phyloP scores from a whole-genome alignment of 2,888 invertebrate genomes.

The Lycocerus yunnanus region DNA sequence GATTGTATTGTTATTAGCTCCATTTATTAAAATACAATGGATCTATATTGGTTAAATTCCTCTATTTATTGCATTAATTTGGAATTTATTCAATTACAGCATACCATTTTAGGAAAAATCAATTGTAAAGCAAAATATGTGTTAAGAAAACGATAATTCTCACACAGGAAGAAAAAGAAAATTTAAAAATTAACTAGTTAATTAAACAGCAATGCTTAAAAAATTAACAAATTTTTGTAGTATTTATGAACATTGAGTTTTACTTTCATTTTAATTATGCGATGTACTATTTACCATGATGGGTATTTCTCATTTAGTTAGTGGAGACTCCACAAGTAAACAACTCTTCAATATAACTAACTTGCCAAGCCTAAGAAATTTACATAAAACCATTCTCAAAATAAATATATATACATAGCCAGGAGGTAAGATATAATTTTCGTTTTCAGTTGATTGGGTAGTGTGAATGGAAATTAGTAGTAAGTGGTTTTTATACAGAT shows the following conservation, averaged over 20 bases:
- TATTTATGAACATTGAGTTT: not conserved
- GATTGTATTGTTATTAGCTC: slow-evolving; percentile 12
- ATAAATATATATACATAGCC: not conserved
- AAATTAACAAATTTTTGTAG: no score
- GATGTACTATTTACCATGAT: not conserved
- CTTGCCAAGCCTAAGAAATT: not conserved
- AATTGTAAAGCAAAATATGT: not conserved
- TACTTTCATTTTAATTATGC: not conserved
- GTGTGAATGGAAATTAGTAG: no score
- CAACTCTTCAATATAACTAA: not conserved
- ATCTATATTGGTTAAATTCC: not conserved
- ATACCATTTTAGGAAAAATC: not conserved
- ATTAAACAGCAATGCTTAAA: no score
- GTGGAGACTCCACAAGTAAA: not conserved
- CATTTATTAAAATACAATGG: not conserved
- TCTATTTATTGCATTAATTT: not conserved
- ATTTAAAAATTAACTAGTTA: no score
- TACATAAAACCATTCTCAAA: not conserved
- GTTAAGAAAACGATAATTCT: no score
- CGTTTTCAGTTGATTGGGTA: not conserved
- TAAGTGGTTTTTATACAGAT: no score
- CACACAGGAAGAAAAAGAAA: no score
- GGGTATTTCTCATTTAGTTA: not conserved
- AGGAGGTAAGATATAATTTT: not conserved
- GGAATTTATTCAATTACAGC: not conserved